phyloP scores from a whole-genome alignment of 2,797 vertebrate genomes.

The Thripadectes ignobilis region DNA sequence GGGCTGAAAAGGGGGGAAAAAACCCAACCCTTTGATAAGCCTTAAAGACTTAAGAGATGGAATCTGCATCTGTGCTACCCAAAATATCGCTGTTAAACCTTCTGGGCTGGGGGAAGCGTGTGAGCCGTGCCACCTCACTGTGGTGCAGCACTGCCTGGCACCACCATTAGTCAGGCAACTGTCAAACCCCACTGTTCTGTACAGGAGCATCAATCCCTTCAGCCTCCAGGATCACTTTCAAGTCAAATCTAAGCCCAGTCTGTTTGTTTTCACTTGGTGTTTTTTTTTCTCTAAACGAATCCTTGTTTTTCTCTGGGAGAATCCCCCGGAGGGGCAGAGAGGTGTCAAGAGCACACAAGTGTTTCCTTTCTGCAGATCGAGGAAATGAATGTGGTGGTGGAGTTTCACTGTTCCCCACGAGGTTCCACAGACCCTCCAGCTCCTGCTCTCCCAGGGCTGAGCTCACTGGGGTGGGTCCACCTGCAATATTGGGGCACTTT shows the following conservation, averaged over 20 bases:
- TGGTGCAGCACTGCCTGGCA: not conserved
- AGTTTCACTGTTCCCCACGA: fast-evolving
- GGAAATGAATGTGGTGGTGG: not conserved
- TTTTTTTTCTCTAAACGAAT: not conserved
- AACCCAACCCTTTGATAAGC: slow-evolving; percentile 40
- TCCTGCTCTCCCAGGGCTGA: not conserved
- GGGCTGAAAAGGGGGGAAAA: slow-evolving; percentile 2
- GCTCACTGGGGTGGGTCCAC: not conserved
- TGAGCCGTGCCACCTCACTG: not conserved
- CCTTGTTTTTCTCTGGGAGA: not conserved
- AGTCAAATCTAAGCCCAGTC: not conserved
- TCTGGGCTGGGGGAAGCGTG: not conserved
- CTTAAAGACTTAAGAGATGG: slow-evolving; percentile 44
- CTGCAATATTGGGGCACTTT: not conserved
- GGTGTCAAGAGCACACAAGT: not conserved
- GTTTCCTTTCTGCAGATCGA: not conserved
- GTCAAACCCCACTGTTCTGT: not conserved
- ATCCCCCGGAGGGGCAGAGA: not conserved
- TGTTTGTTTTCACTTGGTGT: not conserved
- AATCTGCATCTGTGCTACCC: slow-evolving; percentile 27
- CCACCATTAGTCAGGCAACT: not conserved
- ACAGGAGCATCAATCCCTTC: not conserved
- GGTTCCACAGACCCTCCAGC: not conserved
- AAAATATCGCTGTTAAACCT: slow-evolving; percentile 44
- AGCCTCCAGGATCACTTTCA: not conserved